Evolutionary conservation across 2,888 invertebrate species (phyloP).

Genomic region (Cataglyphis altisquamis): DNA sequence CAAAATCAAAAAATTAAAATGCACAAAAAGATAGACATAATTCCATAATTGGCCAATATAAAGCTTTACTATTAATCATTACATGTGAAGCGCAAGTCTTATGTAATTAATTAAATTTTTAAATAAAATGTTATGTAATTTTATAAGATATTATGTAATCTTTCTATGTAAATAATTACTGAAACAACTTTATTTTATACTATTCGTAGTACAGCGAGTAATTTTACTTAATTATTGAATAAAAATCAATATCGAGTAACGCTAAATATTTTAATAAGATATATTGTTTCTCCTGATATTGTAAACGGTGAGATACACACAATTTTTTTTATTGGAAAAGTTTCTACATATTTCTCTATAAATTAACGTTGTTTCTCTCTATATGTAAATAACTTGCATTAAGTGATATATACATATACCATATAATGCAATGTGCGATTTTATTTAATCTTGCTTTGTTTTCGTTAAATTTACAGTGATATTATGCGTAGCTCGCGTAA

Average conservation of each 20-base stretch:
- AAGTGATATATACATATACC: not conserved
- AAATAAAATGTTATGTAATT: not conserved
- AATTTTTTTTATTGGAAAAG: not conserved
- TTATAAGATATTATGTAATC: not conserved
- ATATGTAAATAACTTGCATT: not conserved
- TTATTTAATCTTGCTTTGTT: not conserved
- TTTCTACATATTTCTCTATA: not conserved
- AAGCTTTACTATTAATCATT: not conserved
- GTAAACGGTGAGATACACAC: no score
- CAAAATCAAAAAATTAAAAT: no score
- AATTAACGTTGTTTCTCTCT: not conserved
- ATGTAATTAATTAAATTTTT: not conserved
- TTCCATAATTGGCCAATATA: not conserved
- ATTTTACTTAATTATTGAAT: not conserved
- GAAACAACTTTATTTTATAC: not conserved
- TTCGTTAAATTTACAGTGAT: conserved; percentile 9
- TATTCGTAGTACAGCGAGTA: not conserved
- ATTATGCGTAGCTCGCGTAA: conserved; percentile 10
- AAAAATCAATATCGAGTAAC: not conserved
- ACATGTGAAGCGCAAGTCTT: not conserved
- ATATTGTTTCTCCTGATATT: not conserved
- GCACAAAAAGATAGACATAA: no score
- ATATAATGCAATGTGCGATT: not conserved
- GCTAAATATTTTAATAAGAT: not conserved
- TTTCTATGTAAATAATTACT: not conserved